Base-by-base conservation (phyloP, 1,140 invertebrate genomes). In the Drosophila repleta region DNA sequence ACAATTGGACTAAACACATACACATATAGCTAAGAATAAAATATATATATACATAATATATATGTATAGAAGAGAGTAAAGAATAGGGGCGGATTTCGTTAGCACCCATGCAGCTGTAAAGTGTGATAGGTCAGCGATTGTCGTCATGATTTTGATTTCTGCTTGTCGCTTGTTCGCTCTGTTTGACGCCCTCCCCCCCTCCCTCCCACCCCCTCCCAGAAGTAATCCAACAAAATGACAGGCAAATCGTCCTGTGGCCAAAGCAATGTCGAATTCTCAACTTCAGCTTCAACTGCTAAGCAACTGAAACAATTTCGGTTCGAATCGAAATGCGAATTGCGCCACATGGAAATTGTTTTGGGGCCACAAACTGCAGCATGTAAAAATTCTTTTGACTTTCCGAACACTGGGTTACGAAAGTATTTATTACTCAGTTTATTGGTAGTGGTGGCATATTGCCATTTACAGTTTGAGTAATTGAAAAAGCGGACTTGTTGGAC, bases 171-270 rank as follows among this genome's bases (percentile, higher is more conserved):
- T 69, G 69, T 71, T 75, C 55, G 29, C 37, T 45, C 3, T 6
- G 3, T 6, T 1, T 15, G 11, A 4, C 29, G 43, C 29, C 3
- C 4, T n/a, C 10, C 29, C 49, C 29, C 3, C 4, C 20, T 13
- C 48, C 18, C 49, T 1, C 13, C 15, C 46, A 8, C 35, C 46
- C 55, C 37, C 52, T 63, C 21, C 39, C 32, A 17, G 35, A 61
- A 61, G 43, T 57, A 74, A 60, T 58, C 68, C 58, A 67, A 55
- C 66, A 87, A 45, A 45, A 87, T 78, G 82, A 87, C 66, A 85
- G 49, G 81, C 74, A 87, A 87, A 82, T 85, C 82, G 74, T 85
- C 67, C 70, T 74, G 74, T 81, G 74, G 80, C 82, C 81, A 66
- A 29, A 72, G 51, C 57, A 77, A 43, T 65, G 68, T 69, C 26